phyloP scores from a whole-genome alignment of 1,140 invertebrate genomes.

The Linepithema humile region DNA sequence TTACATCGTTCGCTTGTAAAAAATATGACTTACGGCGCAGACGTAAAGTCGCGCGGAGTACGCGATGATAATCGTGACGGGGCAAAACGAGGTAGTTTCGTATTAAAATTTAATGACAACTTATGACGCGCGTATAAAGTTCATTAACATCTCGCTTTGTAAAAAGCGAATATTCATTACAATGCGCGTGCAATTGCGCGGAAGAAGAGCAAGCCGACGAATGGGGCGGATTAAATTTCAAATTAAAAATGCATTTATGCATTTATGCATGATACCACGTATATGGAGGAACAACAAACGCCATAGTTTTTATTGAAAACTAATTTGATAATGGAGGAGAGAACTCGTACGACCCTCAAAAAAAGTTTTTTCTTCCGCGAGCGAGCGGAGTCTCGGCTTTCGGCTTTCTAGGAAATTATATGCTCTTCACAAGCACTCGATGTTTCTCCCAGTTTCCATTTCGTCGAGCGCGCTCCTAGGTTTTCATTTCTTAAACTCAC shows the following conservation, averaged over 20 bases:
- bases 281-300: not conserved
- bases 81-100: not conserved
- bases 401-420: constrained; percentile 74
- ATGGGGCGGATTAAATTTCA: not conserved
- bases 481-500: constrained; percentile 59
- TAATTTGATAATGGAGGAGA: constrained; percentile 79
- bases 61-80: not conserved
- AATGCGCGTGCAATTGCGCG: not conserved
- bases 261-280: too few species aligned
- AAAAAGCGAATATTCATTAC: not conserved
- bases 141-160: not conserved
- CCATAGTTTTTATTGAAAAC: constrained; percentile 63
- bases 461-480: constrained; percentile 16
- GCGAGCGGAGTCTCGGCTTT: constrained; percentile 56
- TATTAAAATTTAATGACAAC: not conserved
- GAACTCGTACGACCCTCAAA: constrained; percentile 56
- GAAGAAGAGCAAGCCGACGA: not conserved
- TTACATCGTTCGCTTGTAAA: not conserved
- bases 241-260: not conserved
- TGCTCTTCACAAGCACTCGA: constrained; percentile 51
- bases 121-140: not conserved
- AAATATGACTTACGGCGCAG: not conserved
- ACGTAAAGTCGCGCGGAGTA: not conserved
- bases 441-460: constrained; percentile 52
- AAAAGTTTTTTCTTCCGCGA: constrained; percentile 20